phyloP scores from a whole-genome alignment of 2,888 invertebrate genomes.

The Ligdia adustata region DNA sequence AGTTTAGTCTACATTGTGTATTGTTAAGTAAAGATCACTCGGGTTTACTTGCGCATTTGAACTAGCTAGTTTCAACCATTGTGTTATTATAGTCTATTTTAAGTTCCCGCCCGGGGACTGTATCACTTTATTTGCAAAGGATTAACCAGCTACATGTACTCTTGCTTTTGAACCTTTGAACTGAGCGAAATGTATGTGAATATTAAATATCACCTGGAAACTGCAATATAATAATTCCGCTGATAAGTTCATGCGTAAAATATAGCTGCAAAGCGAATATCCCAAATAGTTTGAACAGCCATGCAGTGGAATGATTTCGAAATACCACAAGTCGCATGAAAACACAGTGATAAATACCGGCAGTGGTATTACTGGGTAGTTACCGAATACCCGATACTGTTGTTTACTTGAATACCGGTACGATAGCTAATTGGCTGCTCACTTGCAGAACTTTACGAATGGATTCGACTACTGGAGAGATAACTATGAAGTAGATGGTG shows the following conservation, averaged over 20 bases:
- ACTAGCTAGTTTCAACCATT: conserved; percentile 29
- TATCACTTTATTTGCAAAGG: conserved; percentile 6
- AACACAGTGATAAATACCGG: conserved; percentile 2
- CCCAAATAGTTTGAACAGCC: background rate
- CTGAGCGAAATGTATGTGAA: background rate
- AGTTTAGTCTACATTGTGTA: conserved; percentile 48
- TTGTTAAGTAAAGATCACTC: conserved; percentile 47
- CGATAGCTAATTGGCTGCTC: background rate
- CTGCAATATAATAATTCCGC: background rate
- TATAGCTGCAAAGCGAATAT: background rate
- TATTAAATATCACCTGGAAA: background rate
- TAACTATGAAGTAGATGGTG: too few relatives aligned
- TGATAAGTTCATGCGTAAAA: background rate
- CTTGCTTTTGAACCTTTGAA: background rate
- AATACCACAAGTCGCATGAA: background rate
- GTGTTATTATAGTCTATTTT: conserved; percentile 27
- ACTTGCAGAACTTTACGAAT: background rate
- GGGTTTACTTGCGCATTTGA: conserved; percentile 31
- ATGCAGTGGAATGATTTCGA: background rate
- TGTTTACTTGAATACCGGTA: background rate
- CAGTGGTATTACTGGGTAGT: conserved; percentile 17
- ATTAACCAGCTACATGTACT: background rate
- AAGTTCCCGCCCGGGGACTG: conserved; percentile 6
- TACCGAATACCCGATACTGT: background rate
- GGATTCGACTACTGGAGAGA: background rate